Base-by-base conservation (phyloP, 2,888 invertebrate genomes). In the Eurytoma adleriae region DNA sequence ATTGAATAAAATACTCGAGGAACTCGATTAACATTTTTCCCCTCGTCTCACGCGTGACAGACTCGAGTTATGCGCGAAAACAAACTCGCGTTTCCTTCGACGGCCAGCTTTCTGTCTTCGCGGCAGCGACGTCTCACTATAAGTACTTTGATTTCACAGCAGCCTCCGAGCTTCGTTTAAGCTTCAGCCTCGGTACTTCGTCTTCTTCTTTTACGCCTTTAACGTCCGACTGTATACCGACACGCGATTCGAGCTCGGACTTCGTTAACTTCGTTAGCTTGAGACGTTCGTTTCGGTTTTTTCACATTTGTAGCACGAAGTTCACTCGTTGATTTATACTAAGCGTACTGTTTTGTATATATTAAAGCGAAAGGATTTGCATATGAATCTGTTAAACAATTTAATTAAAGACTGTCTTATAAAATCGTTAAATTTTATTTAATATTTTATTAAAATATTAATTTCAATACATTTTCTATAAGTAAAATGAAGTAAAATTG, bases 261-360 rank as follows among this genome's bases (percentile, higher is more conserved):
- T 64, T 64, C 64, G 64, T 64, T 64, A 64, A 54, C 40, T 40
- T 40, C 40, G 40, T 40, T 40, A 40, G 10, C 40, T 40, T 40
- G 40, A 48, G 12, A 18, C 64, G n/a, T 40, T 48, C 48, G 16
- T 12, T 16, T 18, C 10, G 18, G 18, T 13, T 48, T 64, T 40
- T 10, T 48, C 40, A 48, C 13, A 48, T 18, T 18, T 18, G 64
- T 48, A 64, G 13, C 48, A 18, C 30, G 62, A 62, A 62, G 40
- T 40, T 40, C 40, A 10, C 7, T 62, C 62, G 30, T 40, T 30
- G 30, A 62, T 62, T 62, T 62, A n/a, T 62, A n/a, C 30, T 30
- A 30, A n/a, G 30, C 16, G 40, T 62, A 62, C 27, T 16, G 40
- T 13, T 62, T 62, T 62, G n/a, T 61, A 27, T 7, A 1, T 12